Percentiles rank a stretch among this genome's conserved stretches.
phyloP scores from a whole-genome alignment of 1,140 invertebrate genomes.

The Heliothis virescens region DNA sequence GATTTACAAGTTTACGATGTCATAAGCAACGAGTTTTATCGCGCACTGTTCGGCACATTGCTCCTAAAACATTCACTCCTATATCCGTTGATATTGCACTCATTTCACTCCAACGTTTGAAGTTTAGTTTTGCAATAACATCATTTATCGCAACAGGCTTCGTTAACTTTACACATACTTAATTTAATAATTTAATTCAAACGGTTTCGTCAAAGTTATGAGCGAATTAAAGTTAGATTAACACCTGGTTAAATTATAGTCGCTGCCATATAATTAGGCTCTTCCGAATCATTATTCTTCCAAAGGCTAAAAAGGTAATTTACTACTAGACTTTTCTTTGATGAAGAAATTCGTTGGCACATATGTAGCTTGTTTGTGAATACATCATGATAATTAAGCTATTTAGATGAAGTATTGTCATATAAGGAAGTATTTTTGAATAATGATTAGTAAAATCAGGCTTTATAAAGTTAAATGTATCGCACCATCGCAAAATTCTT shows the following conservation, averaged over 20 bases:
- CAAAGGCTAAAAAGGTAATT: slow-evolving; percentile 29
- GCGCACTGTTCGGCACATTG: slow-evolving; percentile 25
- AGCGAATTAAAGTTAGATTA: slow-evolving; percentile 44
- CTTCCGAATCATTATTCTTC: slow-evolving; percentile 44
- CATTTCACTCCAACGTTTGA: slow-evolving; percentile 20
- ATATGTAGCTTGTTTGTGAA: background rate
- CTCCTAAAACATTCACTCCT: slow-evolving; percentile 43
- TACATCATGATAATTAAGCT: slow-evolving; percentile 13
- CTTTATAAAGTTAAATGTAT: no score
- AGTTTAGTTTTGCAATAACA: slow-evolving; percentile 36
- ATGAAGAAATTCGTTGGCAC: slow-evolving; percentile 42
- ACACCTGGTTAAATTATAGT: slow-evolving; percentile 28
- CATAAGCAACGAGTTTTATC: slow-evolving; percentile 51
- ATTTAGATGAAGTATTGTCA: slow-evolving; percentile 6
- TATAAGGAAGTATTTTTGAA: background rate
- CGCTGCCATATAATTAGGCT: slow-evolving; percentile 34
- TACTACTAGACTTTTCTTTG: slow-evolving; percentile 35
- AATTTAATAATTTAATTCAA: slow-evolving; percentile 41
- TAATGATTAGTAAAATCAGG: no score
- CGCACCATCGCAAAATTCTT: no score
- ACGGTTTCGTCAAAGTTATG: slow-evolving; percentile 30
- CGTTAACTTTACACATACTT: slow-evolving; percentile 35
- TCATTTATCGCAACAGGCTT: slow-evolving; percentile 18
- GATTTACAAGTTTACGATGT: slow-evolving; percentile 49
- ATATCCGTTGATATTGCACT: slow-evolving; percentile 38